These are phyloP conservation scores for Nesidiocoris tenuis DNA, from an alignment of 2,888 invertebrate species.

Conservation along the genomic window DNA sequence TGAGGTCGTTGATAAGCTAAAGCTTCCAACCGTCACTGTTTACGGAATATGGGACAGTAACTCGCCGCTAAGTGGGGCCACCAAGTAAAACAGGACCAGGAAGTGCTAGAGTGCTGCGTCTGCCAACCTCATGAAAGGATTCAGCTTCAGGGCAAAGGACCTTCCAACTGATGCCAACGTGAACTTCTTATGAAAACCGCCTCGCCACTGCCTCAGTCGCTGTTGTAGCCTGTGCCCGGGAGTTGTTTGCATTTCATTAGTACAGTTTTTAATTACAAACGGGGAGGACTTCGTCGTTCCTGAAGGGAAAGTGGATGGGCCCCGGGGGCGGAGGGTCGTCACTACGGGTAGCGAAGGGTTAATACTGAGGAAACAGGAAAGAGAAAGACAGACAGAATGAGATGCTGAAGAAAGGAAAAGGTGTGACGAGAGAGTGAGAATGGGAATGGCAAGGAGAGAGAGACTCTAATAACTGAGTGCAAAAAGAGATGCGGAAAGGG, in stretches of 20 bases:
- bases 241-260: conserved; percentile 44
- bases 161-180: conserved; percentile 11
- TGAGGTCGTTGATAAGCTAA: too few species aligned
- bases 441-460: conserved; percentile 1
- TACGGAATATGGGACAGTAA: too few species aligned
- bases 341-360: not conserved
- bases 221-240: conserved; percentile 4
- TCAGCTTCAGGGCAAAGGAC: not conserved
- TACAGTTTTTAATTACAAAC: conserved; percentile 44
- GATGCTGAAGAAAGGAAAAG: conserved; percentile 16
- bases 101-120: not conserved
- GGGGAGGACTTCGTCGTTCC: conserved; percentile 1
- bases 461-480: conserved; percentile 41
- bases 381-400: not conserved
- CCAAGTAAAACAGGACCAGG: not conserved
- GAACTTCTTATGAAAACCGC: conserved; percentile 25
- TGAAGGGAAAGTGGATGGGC: not conserved
- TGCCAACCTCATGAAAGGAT: not conserved
- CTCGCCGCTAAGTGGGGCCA: too few species aligned
- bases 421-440: conserved; percentile 7
- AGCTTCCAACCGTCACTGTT: too few species aligned
- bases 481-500: conserved; percentile 27
- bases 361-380: conserved; percentile 7
- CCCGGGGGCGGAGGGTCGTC: not conserved
- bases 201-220: not conserved